Conservation (phyloP, 2,113 vertebrate genomes). For the Pycnonotus jocosus region DNA sequence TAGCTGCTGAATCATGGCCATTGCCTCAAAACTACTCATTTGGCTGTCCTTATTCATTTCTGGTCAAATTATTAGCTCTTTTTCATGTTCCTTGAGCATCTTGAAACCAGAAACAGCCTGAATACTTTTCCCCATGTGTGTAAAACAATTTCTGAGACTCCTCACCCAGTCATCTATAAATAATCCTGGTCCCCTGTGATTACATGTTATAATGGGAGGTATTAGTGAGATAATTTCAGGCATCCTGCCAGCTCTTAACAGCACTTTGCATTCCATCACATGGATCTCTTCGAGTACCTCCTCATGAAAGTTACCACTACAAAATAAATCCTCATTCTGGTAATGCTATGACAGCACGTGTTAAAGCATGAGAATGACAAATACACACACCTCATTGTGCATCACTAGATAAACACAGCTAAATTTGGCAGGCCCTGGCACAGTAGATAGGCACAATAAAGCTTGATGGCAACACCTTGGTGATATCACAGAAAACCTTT, state of each 20-base stretch:
- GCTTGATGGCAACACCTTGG: neutral
- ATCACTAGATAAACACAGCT: neutral
- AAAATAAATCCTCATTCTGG: neutral
- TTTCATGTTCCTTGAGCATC: neutral
- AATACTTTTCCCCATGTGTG: neutral
- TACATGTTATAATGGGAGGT: neutral
- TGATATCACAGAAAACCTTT: neutral
- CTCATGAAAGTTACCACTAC: neutral
- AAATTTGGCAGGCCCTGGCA: neutral
- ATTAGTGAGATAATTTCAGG: conserved; percentile 8
- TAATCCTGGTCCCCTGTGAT: neutral
- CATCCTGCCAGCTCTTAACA: neutral
- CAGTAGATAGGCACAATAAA: neutral
- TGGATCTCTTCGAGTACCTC: neutral
- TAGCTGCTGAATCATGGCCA: neutral
- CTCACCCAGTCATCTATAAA: neutral
- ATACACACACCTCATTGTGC: neutral
- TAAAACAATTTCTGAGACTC: neutral
- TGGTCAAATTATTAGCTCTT: neutral
- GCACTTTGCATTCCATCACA: neutral
- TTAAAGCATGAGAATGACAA: neutral
- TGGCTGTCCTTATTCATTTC: neutral
- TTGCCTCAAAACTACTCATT: neutral
- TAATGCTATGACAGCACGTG: neutral
- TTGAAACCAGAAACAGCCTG: neutral